Evolutionary conservation across 2,888 invertebrate species (phyloP).

Genomic region (Catocala sponsa): DNA sequence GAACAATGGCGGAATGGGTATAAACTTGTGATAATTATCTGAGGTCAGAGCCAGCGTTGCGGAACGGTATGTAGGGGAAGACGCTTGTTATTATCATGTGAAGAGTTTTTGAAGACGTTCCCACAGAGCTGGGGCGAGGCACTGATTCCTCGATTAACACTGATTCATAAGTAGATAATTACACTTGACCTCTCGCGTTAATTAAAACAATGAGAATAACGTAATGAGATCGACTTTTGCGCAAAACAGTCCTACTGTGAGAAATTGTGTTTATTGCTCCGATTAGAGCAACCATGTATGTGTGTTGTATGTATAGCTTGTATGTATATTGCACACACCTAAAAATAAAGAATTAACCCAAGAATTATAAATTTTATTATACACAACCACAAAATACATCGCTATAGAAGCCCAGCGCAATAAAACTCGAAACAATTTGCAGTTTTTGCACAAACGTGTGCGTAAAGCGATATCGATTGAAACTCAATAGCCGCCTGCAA

Average conservation of each 20-base stretch:
- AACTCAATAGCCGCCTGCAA: no score
- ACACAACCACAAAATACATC: no score
- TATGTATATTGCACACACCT: no score
- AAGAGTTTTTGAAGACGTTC: slow-evolving; percentile 86
- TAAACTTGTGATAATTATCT: slow-evolving; percentile 84
- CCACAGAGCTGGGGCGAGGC: slow-evolving; percentile 73
- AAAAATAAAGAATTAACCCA: no score
- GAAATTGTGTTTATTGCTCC: slow-evolving; percentile 41
- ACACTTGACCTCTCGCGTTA: slow-evolving; percentile 75
- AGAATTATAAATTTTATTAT: no score
- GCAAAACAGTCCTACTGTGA: slow-evolving; percentile 58
- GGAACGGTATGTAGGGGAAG: slow-evolving; percentile 84
- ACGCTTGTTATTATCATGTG: slow-evolving; percentile 83
- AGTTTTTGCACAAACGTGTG: no score
- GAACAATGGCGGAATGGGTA: slow-evolving; percentile 81
- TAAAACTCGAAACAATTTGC: no score
- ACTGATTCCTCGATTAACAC: slow-evolving; percentile 83
- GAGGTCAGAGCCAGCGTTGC: slow-evolving; percentile 79
- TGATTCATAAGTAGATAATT: slow-evolving; percentile 85
- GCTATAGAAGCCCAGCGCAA: no score
- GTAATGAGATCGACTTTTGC: slow-evolving; percentile 46
- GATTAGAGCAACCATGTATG: background rate
- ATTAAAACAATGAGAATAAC: slow-evolving; percentile 74
- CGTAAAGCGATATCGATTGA: no score
- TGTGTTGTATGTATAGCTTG: background rate